Conservation (phyloP, 1,140 invertebrate species). For the Drosophila nikananu region DNA sequence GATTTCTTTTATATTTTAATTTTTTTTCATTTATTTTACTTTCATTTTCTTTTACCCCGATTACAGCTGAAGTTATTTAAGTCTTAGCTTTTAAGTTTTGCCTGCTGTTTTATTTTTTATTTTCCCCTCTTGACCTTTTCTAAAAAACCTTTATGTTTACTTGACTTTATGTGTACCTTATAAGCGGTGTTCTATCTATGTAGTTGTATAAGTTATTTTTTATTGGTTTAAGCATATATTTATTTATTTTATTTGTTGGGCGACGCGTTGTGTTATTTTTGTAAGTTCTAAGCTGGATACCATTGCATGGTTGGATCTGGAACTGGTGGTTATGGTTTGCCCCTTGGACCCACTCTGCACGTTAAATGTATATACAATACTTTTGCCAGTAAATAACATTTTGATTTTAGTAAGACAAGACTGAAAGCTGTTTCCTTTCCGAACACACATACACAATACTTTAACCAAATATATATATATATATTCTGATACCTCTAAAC, state of each 20-base stretch:
- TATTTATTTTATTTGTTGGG: slow-evolving; percentile 13
- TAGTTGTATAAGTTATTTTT: slow-evolving; percentile 14
- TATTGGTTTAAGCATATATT: slow-evolving; percentile 17
- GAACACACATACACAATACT: slow-evolving; percentile 19
- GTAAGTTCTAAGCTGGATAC: slow-evolving; percentile 21
- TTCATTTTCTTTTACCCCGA: slow-evolving; percentile 68
- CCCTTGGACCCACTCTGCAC: slow-evolving; percentile 50
- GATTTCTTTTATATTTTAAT: slow-evolving; percentile 20
- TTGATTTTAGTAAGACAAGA: slow-evolving; percentile 32
- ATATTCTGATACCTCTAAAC: slow-evolving; percentile 62
- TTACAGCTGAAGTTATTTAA: slow-evolving; percentile 79
- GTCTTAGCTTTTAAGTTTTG: slow-evolving; percentile 62
- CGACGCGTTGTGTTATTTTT: slow-evolving; percentile 14
- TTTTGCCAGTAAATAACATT: slow-evolving; percentile 61
- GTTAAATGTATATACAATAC: slow-evolving; percentile 43
- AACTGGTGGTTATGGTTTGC: slow-evolving; percentile 44
- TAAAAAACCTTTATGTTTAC: slow-evolving; percentile 34
- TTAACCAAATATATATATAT: slow-evolving; percentile 52
- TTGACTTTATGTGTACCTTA: not conserved
- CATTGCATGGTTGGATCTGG: slow-evolving; percentile 30
- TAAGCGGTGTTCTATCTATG: slow-evolving; percentile 5
- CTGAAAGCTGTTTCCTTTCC: slow-evolving; percentile 47
- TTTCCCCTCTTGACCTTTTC: not conserved
- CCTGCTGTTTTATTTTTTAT: slow-evolving; percentile 36
- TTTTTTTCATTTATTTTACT: slow-evolving; percentile 65